Evolutionary conservation across 64 coral and sea anemone species (phyloP).

Genomic region (Acropora tenuis): DNA sequence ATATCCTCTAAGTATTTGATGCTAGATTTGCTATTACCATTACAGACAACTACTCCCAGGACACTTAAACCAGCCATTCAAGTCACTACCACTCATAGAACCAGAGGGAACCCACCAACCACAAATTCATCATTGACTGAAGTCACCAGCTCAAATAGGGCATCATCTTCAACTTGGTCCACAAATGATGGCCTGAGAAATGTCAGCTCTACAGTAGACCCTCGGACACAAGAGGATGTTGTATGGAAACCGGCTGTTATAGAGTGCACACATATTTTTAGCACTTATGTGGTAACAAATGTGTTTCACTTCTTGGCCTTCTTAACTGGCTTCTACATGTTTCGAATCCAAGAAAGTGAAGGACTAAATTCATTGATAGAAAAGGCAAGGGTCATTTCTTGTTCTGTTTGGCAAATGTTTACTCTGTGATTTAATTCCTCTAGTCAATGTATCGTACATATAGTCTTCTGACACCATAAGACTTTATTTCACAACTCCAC

Average conservation of each 20-base stretch:
- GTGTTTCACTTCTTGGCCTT: constrained; percentile 83
- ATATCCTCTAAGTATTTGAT: too few relatives aligned
- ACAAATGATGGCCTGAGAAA: neutral
- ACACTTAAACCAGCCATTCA: constrained; percentile 17
- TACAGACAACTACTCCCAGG: too few relatives aligned
- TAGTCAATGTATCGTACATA: too few relatives aligned
- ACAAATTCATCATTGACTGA: neutral
- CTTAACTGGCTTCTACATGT: constrained; percentile 78
- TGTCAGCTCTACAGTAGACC: neutral
- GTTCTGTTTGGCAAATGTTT: too few relatives aligned
- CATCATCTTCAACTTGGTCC: neutral
- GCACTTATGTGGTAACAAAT: constrained; percentile 81
- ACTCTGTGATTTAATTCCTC: too few relatives aligned
- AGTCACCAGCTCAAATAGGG: neutral
- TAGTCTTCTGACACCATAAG: too few relatives aligned
- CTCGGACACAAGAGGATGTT: neutral
- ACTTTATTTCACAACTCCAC: too few relatives aligned
- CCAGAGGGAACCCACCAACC: neutral
- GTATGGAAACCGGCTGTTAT: constrained; percentile 74
- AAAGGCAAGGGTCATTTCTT: constrained; percentile 52
- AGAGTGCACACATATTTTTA: constrained; percentile 85
- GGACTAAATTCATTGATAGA: constrained; percentile 82
- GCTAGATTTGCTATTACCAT: too few relatives aligned
- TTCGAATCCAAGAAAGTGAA: constrained; percentile 84
- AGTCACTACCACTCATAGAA: neutral